Base-by-base conservation (phyloP, 2,888 invertebrate species). In the Philaethria dido region DNA sequence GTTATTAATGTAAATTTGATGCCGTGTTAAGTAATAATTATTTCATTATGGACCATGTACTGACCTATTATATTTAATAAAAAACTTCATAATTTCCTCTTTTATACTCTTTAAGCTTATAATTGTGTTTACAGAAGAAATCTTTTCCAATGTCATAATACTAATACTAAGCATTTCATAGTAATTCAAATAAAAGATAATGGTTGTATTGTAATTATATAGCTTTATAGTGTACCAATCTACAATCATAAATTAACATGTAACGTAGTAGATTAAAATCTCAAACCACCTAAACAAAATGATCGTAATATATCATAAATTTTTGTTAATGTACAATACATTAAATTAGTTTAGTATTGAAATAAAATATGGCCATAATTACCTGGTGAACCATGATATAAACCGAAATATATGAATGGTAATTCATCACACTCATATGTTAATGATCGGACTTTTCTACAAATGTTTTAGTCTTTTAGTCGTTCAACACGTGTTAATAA, bases 401-500 rank as follows among this genome's bases (percentile, higher is more conserved):
- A 74, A 70, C 71, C 69, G 70, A 71, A 73, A 71, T 72, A 74
- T 74, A 70, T 71, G 71, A 76, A 74, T 72, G 75, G 80, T 77
- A 80, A 80, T 79, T 77, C 80, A 85, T 83, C 81, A 82, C 80
- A 80, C 77, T 77, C 77, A 73, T 79, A 86, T 85, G 84, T 88
- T 88, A 88, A 89, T 87, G 87, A 80, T 83, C 82, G 71, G 82
- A 84, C 81, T 87, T 89, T 91, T 88, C 87, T 89, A 89, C 88
- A 83, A 88, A 88, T 88, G 89, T 88, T 90, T 83, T 84, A 88
- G 88, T 86, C 85, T 89, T 84, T 85, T 81, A 84, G 80, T 79
- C 84, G 81, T 87, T 88, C 82, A 89, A 88, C 89, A 92, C 81
- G 89, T 92, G 91, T 92, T 92, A 92, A 92, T 92, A 90, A 87